Evolutionary conservation across 2,888 invertebrate species (phyloP), one percentile per base, ranked within the genome.

Genomic region (Leptopilina drosophilae): DNA sequence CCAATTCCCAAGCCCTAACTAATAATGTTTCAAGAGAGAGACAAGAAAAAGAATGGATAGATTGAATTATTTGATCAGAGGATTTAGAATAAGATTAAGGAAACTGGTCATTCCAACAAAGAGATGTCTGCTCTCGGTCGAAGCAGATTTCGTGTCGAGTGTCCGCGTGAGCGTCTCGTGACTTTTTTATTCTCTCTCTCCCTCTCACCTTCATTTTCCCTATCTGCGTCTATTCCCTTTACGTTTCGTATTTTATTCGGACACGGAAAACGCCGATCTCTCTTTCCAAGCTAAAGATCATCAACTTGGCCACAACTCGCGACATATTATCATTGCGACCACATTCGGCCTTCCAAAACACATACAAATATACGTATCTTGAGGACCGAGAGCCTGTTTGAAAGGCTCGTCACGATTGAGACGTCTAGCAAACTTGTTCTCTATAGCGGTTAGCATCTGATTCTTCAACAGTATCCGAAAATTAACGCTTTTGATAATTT

Each of bases 71-170:
- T 73, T 73, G 33, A 73, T 73, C n/a, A 33, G 56, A 33, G 73
- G 33, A 73, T 73, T 73, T 73, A 56, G 73, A 56, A 59, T 73
- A 73, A 56, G 73, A 73, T 73, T 56, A 15, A 56, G 78, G 88
- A 88, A 89, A 88, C 89, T 90, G 89, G 90, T 89, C 88, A 86
- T 86, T 85, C 87, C 89, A 89, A 90, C 90, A 90, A 90, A 90
- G 90, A 89, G 89, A 90, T 89, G 90, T 89, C 89, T 88, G 87
- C 87, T 84, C 85, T 83, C 83, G 86, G 84, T 85, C 86, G 84
- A 56, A 86, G 87, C 77, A 81, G 82, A 82, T 86, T 85, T 82
- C 85, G 85, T 79, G 86, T 83, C 87, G 88, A 85, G 86, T 49
- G 49, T 82, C 85, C 84, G 84, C 82, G 80, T 82, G 84, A 84